Conservation (phyloP, 2,797 vertebrate genomes). For the Brotula barbata region DNA sequence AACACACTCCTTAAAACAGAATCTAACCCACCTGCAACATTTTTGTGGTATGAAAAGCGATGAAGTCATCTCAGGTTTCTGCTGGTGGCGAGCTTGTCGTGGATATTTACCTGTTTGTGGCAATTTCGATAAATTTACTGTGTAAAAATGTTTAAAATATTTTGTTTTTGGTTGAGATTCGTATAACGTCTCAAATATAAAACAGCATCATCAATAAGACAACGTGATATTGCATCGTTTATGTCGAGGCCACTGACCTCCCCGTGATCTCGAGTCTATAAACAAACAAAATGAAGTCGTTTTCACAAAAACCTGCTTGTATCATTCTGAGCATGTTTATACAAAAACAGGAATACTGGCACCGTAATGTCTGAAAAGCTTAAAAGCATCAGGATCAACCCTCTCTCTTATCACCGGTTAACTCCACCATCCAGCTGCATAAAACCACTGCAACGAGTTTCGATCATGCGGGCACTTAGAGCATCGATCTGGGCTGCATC, state of each 20-base stretch:
- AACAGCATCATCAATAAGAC: neutral
- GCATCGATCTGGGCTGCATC: slow-evolving; percentile 20
- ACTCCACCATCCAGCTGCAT: slow-evolving; percentile 7
- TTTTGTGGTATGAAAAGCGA: slow-evolving; percentile 48
- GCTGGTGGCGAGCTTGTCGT: slow-evolving; percentile 14
- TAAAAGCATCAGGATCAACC: slow-evolving; percentile 44
- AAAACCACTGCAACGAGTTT: slow-evolving; percentile 25
- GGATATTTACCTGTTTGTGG: slow-evolving; percentile 26
- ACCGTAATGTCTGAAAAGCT: slow-evolving; percentile 31
- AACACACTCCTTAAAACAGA: slow-evolving; percentile 53
- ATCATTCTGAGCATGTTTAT: slow-evolving; percentile 33
- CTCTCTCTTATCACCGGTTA: no score
- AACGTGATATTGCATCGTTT: neutral
- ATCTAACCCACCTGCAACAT: slow-evolving; percentile 28
- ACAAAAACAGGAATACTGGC: slow-evolving; percentile 46
- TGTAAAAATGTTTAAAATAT: slow-evolving; percentile 6
- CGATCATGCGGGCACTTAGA: slow-evolving; percentile 6
- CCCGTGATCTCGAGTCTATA: no score
- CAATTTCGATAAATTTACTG: slow-evolving; percentile 12
- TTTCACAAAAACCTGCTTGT: slow-evolving; percentile 40
- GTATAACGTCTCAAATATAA: slow-evolving; percentile 1
- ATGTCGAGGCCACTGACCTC: no score
- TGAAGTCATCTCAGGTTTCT: neutral
- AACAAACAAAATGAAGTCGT: slow-evolving; percentile 33
- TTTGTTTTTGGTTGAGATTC: neutral